phyloP scores from a whole-genome alignment of 2,888 invertebrate species.

The Ischnus inquisitorius region DNA sequence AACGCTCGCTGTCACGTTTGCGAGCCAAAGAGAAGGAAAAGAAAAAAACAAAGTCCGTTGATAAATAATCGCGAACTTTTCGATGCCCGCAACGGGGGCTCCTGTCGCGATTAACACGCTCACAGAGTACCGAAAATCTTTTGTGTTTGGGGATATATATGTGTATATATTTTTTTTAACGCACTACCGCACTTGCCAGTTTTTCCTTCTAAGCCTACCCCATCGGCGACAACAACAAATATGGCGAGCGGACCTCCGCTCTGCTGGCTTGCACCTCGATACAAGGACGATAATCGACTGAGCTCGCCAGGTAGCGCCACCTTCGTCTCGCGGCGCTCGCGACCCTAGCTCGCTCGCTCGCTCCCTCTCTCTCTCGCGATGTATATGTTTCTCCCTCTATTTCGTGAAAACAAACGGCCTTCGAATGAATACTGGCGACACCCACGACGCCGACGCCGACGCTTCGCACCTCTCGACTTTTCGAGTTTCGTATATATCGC shows the following conservation, averaged over 20 bases:
- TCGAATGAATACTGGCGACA: constrained; percentile 58
- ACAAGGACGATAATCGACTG: constrained; percentile 71
- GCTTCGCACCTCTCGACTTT: constrained; percentile 39
- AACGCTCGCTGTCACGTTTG: constrained; percentile 21
- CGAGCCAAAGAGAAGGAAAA: background rate
- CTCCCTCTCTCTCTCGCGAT: background rate
- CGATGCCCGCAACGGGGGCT: background rate
- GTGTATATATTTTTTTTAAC: too few species aligned
- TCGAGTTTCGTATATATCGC: background rate
- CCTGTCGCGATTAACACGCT: background rate
- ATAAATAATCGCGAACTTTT: background rate
- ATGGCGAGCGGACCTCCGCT: constrained; percentile 88
- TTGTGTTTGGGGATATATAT: constrained; percentile 50
- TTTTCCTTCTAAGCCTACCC: constrained; percentile 86
- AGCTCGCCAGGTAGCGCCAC: constrained; percentile 74
- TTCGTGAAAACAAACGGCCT: constrained; percentile 29
- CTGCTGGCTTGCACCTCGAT: constrained; percentile 69
- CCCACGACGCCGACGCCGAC: constrained; percentile 64
- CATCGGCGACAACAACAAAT: constrained; percentile 93
- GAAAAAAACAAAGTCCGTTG: background rate
- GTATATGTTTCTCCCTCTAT: background rate
- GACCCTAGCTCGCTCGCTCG: constrained; percentile 27
- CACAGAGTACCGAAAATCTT: constrained; percentile 16
- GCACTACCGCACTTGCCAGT: constrained; percentile 65
- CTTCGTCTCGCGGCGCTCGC: constrained; percentile 53